phyloP scores from a whole-genome alignment of 1,140 invertebrate genomes.

The Ceratina australensis region DNA sequence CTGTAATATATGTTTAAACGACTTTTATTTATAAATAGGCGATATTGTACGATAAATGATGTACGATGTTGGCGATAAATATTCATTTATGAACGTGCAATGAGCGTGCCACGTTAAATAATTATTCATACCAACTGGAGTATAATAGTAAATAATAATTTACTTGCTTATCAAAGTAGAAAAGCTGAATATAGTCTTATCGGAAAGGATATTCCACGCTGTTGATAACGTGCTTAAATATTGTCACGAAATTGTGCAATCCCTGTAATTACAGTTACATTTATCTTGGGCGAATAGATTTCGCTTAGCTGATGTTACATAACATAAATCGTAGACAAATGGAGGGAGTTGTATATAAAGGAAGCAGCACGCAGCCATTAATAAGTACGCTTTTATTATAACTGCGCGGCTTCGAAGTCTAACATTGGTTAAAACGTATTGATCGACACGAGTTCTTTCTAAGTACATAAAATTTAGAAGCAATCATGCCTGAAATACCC shows the following conservation, averaged over 20 bases:
- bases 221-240: background rate
- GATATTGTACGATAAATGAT: no score
- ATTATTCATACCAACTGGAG: no score
- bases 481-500: slow-evolving; percentile 46
- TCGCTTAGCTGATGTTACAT: background rate
- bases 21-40: background rate
- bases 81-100: no score
- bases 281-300: background rate
- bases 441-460: no score
- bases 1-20: background rate
- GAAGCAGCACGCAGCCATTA: background rate
- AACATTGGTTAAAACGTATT: background rate
- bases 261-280: background rate
- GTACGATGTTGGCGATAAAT: no score
- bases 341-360: background rate
- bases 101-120: no score
- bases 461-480: background rate
- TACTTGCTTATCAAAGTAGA: background rate
- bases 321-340: background rate
- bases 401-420: background rate
- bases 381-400: background rate
- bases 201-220: background rate
- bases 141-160: no score
- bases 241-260: background rate
- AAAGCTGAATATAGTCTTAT: background rate